Conservation (phyloP, 2,797 vertebrate species). For the Sebastes vulpes region DNA sequence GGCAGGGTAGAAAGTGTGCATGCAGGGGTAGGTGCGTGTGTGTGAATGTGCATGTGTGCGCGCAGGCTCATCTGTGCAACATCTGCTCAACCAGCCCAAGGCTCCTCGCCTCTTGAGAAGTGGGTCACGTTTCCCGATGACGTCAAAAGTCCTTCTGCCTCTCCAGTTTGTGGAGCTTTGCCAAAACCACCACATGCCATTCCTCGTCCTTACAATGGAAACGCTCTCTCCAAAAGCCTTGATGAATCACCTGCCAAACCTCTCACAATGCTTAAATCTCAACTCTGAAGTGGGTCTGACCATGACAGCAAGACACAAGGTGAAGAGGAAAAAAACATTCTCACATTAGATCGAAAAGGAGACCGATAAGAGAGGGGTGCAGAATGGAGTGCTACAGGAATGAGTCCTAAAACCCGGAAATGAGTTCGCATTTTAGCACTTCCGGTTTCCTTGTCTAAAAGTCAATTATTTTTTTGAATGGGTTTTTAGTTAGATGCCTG, state of each 20-base stretch:
- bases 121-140: constrained; percentile 86
- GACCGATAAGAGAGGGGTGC: not conserved
- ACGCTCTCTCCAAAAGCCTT: constrained; percentile 55
- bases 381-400: not conserved
- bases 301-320: constrained; percentile 13
- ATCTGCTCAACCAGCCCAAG: constrained; percentile 82
- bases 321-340: constrained; percentile 1
- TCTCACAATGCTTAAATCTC: constrained; percentile 38
- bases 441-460: no score
- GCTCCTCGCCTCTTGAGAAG: constrained; percentile 81
- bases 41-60: not conserved
- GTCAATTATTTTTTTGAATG: no score
- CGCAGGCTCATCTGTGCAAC: constrained; percentile 78
- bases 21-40: constrained; percentile 18
- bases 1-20: constrained; percentile 27
- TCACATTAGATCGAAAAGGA: not conserved
- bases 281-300: constrained; percentile 31
- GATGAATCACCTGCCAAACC: constrained; percentile 69
- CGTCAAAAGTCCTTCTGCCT: constrained; percentile 84
- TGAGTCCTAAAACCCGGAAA: no score
- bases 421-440: no score
- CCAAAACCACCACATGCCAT: constrained; percentile 81
- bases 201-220: constrained; percentile 75
- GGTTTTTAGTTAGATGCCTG: no score
- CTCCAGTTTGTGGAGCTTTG: constrained; percentile 71